Conservation (phyloP, 2,888 invertebrate genomes). For the Rhagonycha fulva region DNA sequence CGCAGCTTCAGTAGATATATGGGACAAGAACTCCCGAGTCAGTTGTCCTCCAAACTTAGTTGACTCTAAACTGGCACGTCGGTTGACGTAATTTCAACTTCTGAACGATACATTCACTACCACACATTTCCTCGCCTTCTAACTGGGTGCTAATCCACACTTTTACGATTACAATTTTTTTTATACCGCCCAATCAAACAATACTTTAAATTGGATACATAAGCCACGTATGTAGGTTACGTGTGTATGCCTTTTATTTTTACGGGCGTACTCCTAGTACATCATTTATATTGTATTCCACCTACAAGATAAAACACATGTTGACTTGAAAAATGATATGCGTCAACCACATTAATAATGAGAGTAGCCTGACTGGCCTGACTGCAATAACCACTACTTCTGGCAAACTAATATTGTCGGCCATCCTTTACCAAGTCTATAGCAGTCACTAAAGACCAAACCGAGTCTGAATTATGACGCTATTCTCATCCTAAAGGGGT, state of each 20-base stretch:
- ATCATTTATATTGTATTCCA: neutral
- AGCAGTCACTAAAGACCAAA: conserved; percentile 15
- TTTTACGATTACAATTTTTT: neutral
- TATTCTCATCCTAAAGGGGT: conserved; percentile 19
- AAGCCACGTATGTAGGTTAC: neutral
- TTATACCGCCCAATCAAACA: neutral
- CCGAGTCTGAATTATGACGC: conserved; percentile 23
- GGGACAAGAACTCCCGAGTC: conserved; percentile 35
- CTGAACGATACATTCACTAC: conserved; percentile 1
- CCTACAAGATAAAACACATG: conserved; percentile 7
- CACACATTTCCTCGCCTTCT: neutral
- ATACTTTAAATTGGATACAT: neutral
- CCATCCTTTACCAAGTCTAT: conserved; percentile 25
- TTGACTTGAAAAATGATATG: conserved; percentile 16
- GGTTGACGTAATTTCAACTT: conserved; percentile 25
- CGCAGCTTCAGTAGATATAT: conserved; percentile 35
- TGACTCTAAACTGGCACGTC: conserved; percentile 20
- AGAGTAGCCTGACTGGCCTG: conserved; percentile 2
- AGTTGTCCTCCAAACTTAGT: conserved; percentile 36
- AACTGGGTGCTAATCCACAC: neutral
- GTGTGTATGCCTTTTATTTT: neutral
- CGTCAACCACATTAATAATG: conserved; percentile 20
- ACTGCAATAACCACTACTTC: conserved; percentile 19
- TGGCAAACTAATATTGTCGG: conserved; percentile 25
- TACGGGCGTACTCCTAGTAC: neutral